Percentiles rank a stretch among this genome's conserved stretches.
These are phyloP conservation scores for Sebastes goodei DNA, from an alignment of 2,797 vertebrate genomes.

Conservation along the genomic window DNA sequence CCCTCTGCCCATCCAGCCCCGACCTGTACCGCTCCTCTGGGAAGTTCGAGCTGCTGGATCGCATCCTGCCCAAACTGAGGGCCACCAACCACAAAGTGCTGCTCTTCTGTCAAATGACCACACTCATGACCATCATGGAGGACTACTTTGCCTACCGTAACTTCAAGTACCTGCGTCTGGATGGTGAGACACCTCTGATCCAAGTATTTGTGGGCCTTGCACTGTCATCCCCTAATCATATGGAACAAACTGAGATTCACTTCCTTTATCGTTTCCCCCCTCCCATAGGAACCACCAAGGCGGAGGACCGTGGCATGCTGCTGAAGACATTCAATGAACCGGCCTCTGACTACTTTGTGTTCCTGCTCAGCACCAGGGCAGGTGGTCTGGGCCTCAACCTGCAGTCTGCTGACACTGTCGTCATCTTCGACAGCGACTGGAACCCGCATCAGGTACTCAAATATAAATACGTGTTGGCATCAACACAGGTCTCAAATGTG, in stretches of 20 bases:
- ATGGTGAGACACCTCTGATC: constrained; percentile 83
- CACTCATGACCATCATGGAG: constrained; percentile 99
- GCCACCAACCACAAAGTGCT: constrained; percentile 97
- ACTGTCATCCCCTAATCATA: too few species aligned
- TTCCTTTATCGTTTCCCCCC: neutral
- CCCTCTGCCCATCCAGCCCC: constrained; percentile 69
- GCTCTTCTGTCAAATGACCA: constrained; percentile 99
- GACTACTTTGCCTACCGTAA: constrained; percentile 95
- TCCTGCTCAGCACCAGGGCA: constrained; percentile 94
- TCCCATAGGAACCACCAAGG: constrained; percentile 93
- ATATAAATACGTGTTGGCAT: neutral
- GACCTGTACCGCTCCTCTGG: constrained; percentile 95
- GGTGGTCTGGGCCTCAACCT: constrained; percentile 95
- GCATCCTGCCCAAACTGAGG: constrained; percentile 94
- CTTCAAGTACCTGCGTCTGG: constrained; percentile 97
- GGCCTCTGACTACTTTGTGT: constrained; percentile 92
- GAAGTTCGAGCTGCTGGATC: constrained; percentile 96
- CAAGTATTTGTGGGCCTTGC: neutral
- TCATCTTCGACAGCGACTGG: constrained; percentile 99
- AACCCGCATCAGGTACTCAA: constrained; percentile 93
- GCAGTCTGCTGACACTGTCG: constrained; percentile 96
- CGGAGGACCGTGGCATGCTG: constrained; percentile 95
- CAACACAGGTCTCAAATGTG: neutral
- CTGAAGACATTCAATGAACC: constrained; percentile 97
- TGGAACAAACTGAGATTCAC: neutral